Base-by-base conservation (phyloP, 2,113 vertebrate species). In the Chascanopsetta lugubris region DNA sequence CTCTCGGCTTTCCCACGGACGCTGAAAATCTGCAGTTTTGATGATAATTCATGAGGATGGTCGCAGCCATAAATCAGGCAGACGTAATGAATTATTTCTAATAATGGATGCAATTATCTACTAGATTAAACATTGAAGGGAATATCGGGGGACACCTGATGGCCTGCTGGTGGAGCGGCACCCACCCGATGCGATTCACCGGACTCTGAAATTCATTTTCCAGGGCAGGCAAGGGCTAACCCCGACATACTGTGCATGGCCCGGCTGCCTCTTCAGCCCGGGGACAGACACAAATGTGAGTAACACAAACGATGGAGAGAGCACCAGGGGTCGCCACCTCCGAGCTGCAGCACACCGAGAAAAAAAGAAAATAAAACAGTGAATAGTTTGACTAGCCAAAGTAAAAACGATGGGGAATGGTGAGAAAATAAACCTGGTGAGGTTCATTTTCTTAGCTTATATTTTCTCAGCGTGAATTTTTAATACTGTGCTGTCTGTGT, bases 191-290 rank as follows among this genome's bases (percentile, higher is more conserved):
- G 4, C 32, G 9, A 10, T 18, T 40, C 6, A 17, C 32, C 17
- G 27, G 49, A 69, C 48, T 57, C 21, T 64, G 26, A 60, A 51
- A 50, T 32, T 15, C 27, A 79, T 82, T 83, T 88, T 88, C 74
- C 76, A 58, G 87, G 82, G 84, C 62, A 74, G 50, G n/a, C n/a
- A n/a, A n/a, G n/a, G 72, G 76, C 85, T 83, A 67, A 90, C 87
- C 79, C 54, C 55, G 20, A 64, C 74, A 54, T 72, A 62, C 81
- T 57, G 77, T 2, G 49, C 72, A 72, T 67, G 82, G 84, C 78
- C 76, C 49, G 64, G 43, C 72, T 69, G 77, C 70, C 75, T 75
- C 64, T 71, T 54, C 67, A 36, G 69, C 76, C 78, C 8, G 27
- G 77, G 77, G 79, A 84, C 62, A 43, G 58, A 60, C 63, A 66